Evolutionary conservation across 92 coral and sea anemone species (phyloP).

Genomic region (Ricordea florida): DNA sequence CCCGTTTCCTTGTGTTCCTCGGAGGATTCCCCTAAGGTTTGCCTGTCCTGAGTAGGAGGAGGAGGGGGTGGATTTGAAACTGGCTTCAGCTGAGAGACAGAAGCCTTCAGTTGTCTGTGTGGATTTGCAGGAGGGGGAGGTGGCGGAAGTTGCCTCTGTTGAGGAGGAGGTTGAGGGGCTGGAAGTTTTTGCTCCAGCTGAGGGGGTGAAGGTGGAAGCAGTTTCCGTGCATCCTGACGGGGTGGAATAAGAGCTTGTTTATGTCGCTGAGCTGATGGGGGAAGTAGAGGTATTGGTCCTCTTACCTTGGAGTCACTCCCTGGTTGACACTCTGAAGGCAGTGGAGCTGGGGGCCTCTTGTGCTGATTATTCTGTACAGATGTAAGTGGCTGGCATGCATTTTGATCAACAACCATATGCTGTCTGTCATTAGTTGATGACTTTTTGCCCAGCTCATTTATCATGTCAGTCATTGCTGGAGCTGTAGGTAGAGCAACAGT

Average conservation of each 20-base stretch:
- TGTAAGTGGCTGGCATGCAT: not conserved
- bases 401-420: not conserved
- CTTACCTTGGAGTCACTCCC: too few relatives aligned
- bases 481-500: conserved; percentile 12
- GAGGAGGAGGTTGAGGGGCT: conserved; percentile 17
- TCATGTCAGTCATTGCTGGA: conserved; percentile 59
- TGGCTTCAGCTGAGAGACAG: conserved; percentile 5
- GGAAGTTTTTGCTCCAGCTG: conserved; percentile 3
- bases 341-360: conserved; percentile 28
- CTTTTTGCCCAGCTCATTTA: conserved; percentile 59
- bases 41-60: not conserved
- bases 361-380: not conserved
- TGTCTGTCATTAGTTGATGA: conserved; percentile 8
- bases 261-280: not conserved
- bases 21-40: not conserved
- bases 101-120: conserved; percentile 23
- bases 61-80: conserved; percentile 17
- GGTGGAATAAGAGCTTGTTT: not conserved
- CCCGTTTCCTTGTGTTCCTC: too few relatives aligned
- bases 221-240: not conserved
- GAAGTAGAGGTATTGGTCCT: not conserved
- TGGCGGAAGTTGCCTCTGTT: conserved; percentile 5
- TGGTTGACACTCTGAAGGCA: conserved; percentile 5
- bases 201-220: conserved; percentile 14
- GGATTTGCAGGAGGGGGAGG: conserved; percentile 28